These are phyloP conservation scores for Pygoscelis adeliae DNA, from an alignment of 2,113 vertebrate genomes.

Conservation along the genomic window DNA sequence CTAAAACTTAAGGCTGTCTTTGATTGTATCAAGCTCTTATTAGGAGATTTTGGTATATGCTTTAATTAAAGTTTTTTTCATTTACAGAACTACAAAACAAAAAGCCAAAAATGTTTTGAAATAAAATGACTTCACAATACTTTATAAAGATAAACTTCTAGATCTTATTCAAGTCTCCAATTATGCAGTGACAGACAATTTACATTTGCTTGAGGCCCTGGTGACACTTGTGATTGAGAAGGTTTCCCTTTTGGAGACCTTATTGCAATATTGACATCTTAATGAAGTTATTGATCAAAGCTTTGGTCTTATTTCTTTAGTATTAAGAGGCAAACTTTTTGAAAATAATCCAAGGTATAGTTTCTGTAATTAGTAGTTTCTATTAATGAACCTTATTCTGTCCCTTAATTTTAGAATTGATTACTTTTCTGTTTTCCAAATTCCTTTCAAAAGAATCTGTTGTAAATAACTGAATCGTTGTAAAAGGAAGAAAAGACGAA, in stretches of 20 bases:
- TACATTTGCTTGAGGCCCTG: neutral
- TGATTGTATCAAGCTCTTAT: neutral
- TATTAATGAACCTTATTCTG: neutral
- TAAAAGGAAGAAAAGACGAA: slow-evolving; percentile 24
- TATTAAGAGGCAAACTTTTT: neutral
- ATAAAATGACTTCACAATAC: neutral
- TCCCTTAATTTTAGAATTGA: neutral
- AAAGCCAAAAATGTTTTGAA: neutral
- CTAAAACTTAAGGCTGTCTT: neutral
- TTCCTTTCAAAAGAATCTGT: slow-evolving; percentile 36
- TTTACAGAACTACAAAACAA: neutral
- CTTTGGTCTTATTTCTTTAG: neutral
- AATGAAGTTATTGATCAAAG: neutral
- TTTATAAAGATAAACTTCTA: neutral
- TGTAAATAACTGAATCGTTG: slow-evolving; percentile 39
- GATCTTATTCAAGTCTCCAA: neutral
- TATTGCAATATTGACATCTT: neutral
- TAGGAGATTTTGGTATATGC: neutral
- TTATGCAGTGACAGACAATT: neutral
- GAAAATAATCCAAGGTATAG: neutral
- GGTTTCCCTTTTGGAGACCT: neutral
- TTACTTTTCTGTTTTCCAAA: neutral
- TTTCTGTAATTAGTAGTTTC: neutral
- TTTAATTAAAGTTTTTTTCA: neutral
- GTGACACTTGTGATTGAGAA: neutral